phyloP scores from a whole-genome alignment of 2,888 invertebrate species.

The Oegoconia quadripuncta region DNA sequence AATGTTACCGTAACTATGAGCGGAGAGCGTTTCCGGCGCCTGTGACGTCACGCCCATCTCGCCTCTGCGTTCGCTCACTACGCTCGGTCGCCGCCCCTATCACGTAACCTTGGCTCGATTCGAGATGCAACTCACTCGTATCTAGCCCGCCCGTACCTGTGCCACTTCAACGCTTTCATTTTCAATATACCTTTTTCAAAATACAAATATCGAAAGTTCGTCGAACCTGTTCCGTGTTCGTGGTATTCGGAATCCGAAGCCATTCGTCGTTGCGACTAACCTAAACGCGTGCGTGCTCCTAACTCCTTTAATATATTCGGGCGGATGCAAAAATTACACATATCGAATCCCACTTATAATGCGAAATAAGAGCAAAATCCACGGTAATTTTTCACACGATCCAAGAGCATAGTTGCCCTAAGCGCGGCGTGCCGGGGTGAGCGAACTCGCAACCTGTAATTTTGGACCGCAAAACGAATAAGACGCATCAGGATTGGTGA shows the following conservation, averaged over 20 bases:
- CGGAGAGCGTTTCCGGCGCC: slow-evolving; percentile 76
- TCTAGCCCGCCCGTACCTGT: slow-evolving; percentile 18
- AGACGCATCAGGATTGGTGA: slow-evolving; percentile 74
- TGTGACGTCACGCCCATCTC: slow-evolving; percentile 72
- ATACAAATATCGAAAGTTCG: slow-evolving; percentile 5
- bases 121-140: slow-evolving; percentile 25
- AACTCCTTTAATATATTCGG: slow-evolving; percentile 38
- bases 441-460: slow-evolving; percentile 76
- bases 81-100: slow-evolving; percentile 68
- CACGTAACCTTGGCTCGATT: slow-evolving; percentile 60
- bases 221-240: too few species aligned
- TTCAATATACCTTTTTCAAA: slow-evolving; percentile 54
- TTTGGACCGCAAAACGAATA: slow-evolving; percentile 78
- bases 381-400: slow-evolving; percentile 77
- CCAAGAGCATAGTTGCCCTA: slow-evolving; percentile 73
- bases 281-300: slow-evolving; percentile 35
- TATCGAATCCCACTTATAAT: slow-evolving; percentile 70
- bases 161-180: slow-evolving; percentile 50
- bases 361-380: slow-evolving; percentile 69
- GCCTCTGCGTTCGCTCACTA: too few species aligned
- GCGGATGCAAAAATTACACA: slow-evolving; percentile 67
- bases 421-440: slow-evolving; percentile 71
- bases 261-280: slow-evolving; percentile 17
- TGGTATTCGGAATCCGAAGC: slow-evolving; percentile 19
- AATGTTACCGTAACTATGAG: slow-evolving; percentile 76